Conservation (phyloP, 2,113 vertebrate genomes). For the Ancistrus triradiatus region DNA sequence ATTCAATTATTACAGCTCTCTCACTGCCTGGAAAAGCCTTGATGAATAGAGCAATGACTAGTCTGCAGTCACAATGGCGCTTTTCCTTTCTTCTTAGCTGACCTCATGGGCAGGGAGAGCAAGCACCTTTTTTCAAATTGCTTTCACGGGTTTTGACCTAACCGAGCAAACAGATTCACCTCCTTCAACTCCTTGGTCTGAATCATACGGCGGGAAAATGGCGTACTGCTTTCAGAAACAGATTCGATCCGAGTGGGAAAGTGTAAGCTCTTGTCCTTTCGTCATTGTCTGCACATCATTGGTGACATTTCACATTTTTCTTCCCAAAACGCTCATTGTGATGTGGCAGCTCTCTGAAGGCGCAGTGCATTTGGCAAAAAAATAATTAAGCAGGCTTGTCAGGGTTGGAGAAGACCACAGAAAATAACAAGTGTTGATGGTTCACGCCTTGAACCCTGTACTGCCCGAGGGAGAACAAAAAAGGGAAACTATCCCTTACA, state of each 20-base stretch:
- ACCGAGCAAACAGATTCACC: slow-evolving; percentile 15
- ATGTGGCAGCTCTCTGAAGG: background rate
- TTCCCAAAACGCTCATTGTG: background rate
- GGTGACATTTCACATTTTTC: too few relatives aligned
- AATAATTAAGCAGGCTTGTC: background rate
- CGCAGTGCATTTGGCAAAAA: background rate
- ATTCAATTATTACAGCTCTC: background rate
- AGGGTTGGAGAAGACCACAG: background rate
- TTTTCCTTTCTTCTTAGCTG: background rate
- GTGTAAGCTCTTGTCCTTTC: slow-evolving; percentile 13
- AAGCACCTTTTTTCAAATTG: slow-evolving; percentile 12
- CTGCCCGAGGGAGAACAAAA: too few relatives aligned
- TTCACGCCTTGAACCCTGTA: too few relatives aligned
- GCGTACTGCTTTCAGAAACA: slow-evolving; percentile 4
- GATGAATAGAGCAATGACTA: slow-evolving; percentile 7
- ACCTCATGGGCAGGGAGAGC: slow-evolving; percentile 5
- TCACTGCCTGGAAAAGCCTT: slow-evolving; percentile 5
- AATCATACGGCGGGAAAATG: slow-evolving; percentile 9
- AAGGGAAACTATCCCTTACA: too few relatives aligned
- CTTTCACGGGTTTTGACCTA: slow-evolving; percentile 12
- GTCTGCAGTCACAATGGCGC: background rate
- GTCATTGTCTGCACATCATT: background rate
- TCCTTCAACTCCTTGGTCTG: background rate
- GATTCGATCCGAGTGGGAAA: background rate
- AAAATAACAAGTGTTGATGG: too few relatives aligned